Evolutionary conservation across 1,140 invertebrate genomes (phyloP).

Genomic region (Melitaea cinxia): DNA sequence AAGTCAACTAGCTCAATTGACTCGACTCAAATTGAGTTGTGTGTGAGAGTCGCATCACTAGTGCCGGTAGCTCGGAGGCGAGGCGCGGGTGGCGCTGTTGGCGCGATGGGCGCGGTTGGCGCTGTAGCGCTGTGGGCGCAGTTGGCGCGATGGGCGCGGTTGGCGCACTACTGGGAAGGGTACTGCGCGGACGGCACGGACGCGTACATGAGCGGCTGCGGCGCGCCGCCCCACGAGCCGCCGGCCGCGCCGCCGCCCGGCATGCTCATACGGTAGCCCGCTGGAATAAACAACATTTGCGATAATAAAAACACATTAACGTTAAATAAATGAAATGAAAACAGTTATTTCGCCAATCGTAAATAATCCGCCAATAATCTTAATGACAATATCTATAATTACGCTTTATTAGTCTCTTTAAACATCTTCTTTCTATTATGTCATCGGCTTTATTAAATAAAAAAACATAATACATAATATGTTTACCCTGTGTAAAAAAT

Average conservation of each 20-base stretch:
- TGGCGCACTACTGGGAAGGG: constrained; percentile 68
- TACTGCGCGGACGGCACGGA: constrained; percentile 75
- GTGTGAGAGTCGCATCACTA: background rate
- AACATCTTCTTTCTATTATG: no score
- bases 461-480: no score
- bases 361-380: no score
- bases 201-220: constrained; percentile 71
- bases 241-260: constrained; percentile 58
- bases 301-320: background rate
- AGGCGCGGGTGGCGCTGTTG: background rate
- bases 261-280: constrained; percentile 75
- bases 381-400: no score
- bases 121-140: constrained; percentile 64
- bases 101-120: constrained; percentile 30
- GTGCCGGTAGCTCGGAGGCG: background rate
- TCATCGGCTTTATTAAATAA: no score
- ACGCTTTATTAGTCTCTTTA: no score
- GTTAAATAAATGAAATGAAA: background rate
- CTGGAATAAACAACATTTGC: constrained; percentile 40
- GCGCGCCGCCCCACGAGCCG: constrained; percentile 58
- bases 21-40: no score
- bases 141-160: constrained; percentile 28
- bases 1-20: no score
- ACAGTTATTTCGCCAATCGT: no score
- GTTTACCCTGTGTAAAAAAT: no score